Base-by-base conservation (phyloP, 2,888 invertebrate species). In the Meiosimyza decipiens region DNA sequence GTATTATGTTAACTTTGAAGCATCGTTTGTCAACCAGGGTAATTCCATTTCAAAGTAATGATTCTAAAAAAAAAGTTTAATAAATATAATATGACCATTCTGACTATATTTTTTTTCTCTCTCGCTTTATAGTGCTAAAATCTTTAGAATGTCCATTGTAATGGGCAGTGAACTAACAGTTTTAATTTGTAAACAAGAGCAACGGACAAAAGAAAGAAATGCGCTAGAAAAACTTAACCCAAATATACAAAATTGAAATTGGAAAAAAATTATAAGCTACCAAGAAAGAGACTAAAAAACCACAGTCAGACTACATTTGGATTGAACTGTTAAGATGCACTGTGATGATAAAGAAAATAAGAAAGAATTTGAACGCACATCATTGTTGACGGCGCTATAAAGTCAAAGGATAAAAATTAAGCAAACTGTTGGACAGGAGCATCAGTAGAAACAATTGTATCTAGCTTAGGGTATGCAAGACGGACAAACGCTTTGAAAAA, bases 371-470 rank as follows among this genome's bases (percentile, higher is more conserved):
- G 4, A 50, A 52, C 16, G 63, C 62, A 54, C 63, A 63, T 63
- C 49, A 6, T 63, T 54, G 63, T 71, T 63, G 71, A 71, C 63
- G 55, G 68, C 60, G 71, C 63, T 71, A 52, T 54, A 63, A 71
- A 63, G 71, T 71, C 71, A 71, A 71, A 71, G 71, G 71, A 71
- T 71, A 71, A 51, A 71, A 71, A 71, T 71, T 71, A 71, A 71
- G 54, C 59, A 59, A 71, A 28, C 49, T 15, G 28, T 60, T 59
- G 68, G 28, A 50, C 28, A n/a, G 59, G 15, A 59, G 60, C 50
- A 69, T 12, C n/a, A 63, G 62, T 49, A 15, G 33, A 40, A 40
- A 57, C 54, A 55, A 40, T 67, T 15, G 67, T 54, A 18, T 7
- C 7, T 40, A 9, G 6, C 2, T 9, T 1, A 16, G 28, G 28